These are phyloP conservation scores for Leptonema lineaticorne DNA, from an alignment of 1,140 invertebrate genomes.

Conservation along the genomic window DNA sequence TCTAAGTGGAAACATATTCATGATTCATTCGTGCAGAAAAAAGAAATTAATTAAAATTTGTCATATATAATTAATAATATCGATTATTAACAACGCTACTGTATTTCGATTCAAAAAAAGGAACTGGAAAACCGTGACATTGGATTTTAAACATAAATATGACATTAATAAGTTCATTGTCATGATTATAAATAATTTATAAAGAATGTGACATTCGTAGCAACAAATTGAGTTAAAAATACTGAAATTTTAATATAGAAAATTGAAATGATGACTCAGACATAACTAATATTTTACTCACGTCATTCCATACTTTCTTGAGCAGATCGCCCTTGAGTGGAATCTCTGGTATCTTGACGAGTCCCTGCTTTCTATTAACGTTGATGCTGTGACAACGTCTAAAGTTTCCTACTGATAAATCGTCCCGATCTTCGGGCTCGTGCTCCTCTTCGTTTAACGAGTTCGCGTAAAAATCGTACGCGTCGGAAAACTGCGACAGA, in stretches of 20 bases:
- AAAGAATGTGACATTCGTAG: too few relatives aligned
- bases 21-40: too few relatives aligned
- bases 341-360: conserved; percentile 28
- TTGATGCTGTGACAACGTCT: conserved; percentile 27
- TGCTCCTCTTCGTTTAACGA: not conserved
- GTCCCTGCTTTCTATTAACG: conserved; percentile 9
- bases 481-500: not conserved
- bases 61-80: too few relatives aligned
- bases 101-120: too few relatives aligned
- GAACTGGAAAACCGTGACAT: too few relatives aligned
- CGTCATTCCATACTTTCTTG: conserved; percentile 27
- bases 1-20: too few relatives aligned
- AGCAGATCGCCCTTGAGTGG: conserved; percentile 29
- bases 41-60: too few relatives aligned
- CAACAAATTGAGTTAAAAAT: not conserved
- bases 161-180: too few relatives aligned
- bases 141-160: too few relatives aligned
- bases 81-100: too few relatives aligned
- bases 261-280: not conserved
- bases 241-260: not conserved
- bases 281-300: conserved; percentile 25
- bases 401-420: conserved; percentile 6
- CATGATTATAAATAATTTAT: too few relatives aligned
- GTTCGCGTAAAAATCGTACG: not conserved
- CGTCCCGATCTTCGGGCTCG: not conserved